These are phyloP conservation scores for Otolemur garnettii DNA, from an alignment of 2,113 vertebrate genomes.

Conservation along the genomic window DNA sequence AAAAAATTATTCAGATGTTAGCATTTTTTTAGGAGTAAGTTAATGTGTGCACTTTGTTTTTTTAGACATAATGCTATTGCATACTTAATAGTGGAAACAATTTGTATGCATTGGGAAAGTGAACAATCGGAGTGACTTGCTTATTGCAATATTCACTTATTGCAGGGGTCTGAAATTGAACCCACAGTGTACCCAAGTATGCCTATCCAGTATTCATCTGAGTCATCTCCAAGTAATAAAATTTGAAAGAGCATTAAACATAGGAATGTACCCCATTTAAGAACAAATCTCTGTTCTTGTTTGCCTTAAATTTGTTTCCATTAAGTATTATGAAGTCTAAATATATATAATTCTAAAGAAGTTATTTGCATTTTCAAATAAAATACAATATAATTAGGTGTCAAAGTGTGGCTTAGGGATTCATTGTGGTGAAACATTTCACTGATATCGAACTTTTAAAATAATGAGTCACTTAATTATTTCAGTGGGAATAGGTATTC, in stretches of 20 bases:
- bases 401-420: not conserved
- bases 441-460: not conserved
- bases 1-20: not conserved
- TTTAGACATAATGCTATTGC: not conserved
- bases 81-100: not conserved
- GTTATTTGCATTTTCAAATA: slow-evolving; percentile 15
- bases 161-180: not conserved
- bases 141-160: not conserved
- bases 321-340: not conserved
- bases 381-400: not conserved
- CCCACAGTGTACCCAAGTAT: not conserved
- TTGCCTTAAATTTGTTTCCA: slow-evolving; percentile 20
- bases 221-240: not conserved
- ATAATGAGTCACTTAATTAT: slow-evolving; percentile 12
- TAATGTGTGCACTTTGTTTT: not conserved
- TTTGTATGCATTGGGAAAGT: not conserved
- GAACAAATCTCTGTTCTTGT: not conserved
- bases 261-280: not conserved
- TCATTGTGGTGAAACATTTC: not conserved
- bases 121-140: not conserved
- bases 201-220: not conserved
- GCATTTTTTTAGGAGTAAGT: not conserved
- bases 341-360: not conserved
- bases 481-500: not conserved
- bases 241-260: not conserved